Evolutionary conservation across 2,888 invertebrate genomes (phyloP), one percentile per base, ranked within the genome.

Genomic region (Harpalus rubripes): DNA sequence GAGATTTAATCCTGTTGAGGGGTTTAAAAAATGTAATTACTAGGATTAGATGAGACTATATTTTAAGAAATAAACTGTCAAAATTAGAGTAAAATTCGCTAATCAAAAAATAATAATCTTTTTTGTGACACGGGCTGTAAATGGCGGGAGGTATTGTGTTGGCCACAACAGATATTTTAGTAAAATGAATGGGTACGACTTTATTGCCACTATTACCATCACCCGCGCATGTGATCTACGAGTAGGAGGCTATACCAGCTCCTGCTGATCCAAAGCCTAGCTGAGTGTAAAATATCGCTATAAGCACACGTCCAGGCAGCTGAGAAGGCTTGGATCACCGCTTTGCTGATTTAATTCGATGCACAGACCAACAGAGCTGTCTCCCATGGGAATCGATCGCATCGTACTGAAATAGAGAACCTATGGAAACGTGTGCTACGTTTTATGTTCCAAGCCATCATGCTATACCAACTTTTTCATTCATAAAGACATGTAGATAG

Each of bases 271-370:
- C 44, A 72, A 72, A 58, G 74, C 15, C 44, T 61, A 76, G 56
- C 83, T 74, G 83, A 83, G 83, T 83, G 83, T 83, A 76, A 83
- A 83, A 83, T 61, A 83, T 83, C 26, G 26, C 82, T 58, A 59
- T 32, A 10, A 78, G 56, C 58, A 32, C 32, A 32, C 32, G 32
- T 32, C 26, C 58, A 39, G 41, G 79, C 79, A 63, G 61, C 81
- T 81, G 63, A 81, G 81, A 44, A 76, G 82, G 26, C 83, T 76
- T 83, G 74, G 76, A 83, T 83, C 83, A 83, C 61, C 61, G 83
- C 83, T 83, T 83, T 83, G 83, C 83, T 83, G 83, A 72, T 72
- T 83, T 83, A 83, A 83, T 72, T 83, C 59, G 83, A 83, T 83
- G 83, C 83, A 76, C 76, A 83, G 74, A 12, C 44, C 44, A 41